Conservation (phyloP, 1,140 invertebrate genomes). For the Metaphire vulgaris region DNA sequence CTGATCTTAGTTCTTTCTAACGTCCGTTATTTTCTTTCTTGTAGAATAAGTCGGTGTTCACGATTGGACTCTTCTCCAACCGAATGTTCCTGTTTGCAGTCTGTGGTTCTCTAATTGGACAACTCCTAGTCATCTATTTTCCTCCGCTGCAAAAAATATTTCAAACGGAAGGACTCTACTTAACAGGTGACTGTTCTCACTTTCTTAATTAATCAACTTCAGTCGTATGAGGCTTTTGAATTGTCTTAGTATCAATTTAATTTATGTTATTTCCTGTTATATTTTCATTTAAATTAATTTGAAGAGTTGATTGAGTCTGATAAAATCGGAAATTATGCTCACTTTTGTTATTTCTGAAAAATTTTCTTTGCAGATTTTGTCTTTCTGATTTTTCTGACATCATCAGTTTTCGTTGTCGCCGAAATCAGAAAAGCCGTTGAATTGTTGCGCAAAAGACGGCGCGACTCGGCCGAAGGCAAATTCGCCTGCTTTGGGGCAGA, state of each 20-base stretch:
- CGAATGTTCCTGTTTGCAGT: constrained; percentile 91
- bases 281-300: no score
- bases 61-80: constrained; percentile 83
- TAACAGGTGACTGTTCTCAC: no score
- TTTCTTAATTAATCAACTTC: no score
- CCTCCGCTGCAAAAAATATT: constrained; percentile 91
- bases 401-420: constrained; percentile 88
- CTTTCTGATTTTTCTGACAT: constrained; percentile 80
- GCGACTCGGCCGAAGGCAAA: background rate
- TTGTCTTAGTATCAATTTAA: no score
- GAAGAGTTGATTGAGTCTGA: no score
- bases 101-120: constrained; percentile 82
- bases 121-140: constrained; percentile 94
- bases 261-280: no score
- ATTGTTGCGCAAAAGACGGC: background rate
- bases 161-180: constrained; percentile 87
- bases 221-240: no score
- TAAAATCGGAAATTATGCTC: no score
- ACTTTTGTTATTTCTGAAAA: no score
- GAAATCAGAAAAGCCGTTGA: constrained; percentile 83
- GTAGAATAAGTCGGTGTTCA: constrained; percentile 57
- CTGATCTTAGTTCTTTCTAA: no score
- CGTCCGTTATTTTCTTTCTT: constrained; percentile 36
- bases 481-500: background rate
- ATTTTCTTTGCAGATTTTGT: constrained; percentile 72